Conservation (phyloP, 2,888 invertebrate species). For the Rhorus exstirpatorius region DNA sequence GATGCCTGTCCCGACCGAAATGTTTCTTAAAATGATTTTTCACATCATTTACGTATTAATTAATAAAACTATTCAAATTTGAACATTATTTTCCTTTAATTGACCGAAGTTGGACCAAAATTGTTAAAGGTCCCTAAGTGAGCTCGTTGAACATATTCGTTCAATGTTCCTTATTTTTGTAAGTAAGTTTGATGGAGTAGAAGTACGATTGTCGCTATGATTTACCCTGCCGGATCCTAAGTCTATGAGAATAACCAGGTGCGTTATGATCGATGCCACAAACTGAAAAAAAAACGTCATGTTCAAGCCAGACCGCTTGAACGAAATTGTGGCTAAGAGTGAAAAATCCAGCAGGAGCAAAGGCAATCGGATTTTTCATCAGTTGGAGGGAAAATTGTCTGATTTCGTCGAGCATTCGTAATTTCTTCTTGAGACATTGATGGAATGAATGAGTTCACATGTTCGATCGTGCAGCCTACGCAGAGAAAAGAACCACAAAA, state of each 20-base stretch:
- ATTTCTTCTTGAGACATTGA: slow-evolving; percentile 16
- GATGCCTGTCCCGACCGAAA: no score
- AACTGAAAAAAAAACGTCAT: slow-evolving; percentile 27
- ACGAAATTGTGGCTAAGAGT: slow-evolving; percentile 59
- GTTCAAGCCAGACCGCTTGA: slow-evolving; percentile 15
- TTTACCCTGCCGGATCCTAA: background rate
- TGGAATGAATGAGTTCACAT: slow-evolving; percentile 45
- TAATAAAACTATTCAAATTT: no score
- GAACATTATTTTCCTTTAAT: no score
- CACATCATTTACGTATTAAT: no score
- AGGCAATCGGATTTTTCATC: slow-evolving; percentile 65
- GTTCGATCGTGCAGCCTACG: slow-evolving; percentile 54
- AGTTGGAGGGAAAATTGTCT: slow-evolving; percentile 65
- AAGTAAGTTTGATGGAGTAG: no score
- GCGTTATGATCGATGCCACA: slow-evolving; percentile 11
- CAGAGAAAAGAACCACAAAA: background rate
- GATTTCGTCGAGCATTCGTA: slow-evolving; percentile 51
- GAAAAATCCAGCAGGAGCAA: slow-evolving; percentile 65
- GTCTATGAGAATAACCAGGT: slow-evolving; percentile 46
- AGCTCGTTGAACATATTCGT: no score
- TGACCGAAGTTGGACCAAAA: no score
- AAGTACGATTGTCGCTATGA: no score
- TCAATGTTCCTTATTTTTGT: no score
- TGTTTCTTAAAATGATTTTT: no score
- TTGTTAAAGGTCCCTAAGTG: no score